Evolutionary conservation across 1,140 invertebrate species (phyloP).

Genomic region (Procambarus virginalis): DNA sequence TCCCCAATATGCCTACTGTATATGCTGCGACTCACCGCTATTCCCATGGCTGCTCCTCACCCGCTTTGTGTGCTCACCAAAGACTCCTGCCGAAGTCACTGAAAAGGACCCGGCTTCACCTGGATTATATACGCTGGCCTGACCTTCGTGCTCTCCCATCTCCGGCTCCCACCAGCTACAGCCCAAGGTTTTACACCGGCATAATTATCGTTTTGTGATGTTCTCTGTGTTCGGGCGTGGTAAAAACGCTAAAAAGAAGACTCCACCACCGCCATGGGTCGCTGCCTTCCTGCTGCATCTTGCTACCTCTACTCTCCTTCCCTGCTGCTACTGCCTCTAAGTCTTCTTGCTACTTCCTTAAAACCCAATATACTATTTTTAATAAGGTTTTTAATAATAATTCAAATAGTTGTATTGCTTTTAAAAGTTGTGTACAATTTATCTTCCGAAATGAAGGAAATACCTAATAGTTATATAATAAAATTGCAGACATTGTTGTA

Average conservation of each 20-base stretch:
- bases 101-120: not conserved
- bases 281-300: not conserved
- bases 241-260: not conserved
- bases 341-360: not conserved
- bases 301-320: not conserved
- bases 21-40: not conserved
- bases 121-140: not conserved
- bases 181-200: not conserved
- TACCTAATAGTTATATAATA: no score
- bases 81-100: not conserved
- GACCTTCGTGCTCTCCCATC: not conserved
- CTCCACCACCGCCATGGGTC: not conserved
- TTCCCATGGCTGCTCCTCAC: not conserved
- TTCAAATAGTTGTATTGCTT: no score
- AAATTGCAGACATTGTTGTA: no score
- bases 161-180: not conserved
- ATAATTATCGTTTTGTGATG: constrained; percentile 1
- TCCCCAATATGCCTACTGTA: no score
- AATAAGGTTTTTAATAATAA: no score
- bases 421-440: no score
- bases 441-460: no score
- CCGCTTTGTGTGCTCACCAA: not conserved
- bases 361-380: no score
- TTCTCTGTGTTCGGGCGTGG: not conserved
- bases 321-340: not conserved